Conservation (phyloP, 1,140 invertebrate genomes). For the Drosophila varians region DNA sequence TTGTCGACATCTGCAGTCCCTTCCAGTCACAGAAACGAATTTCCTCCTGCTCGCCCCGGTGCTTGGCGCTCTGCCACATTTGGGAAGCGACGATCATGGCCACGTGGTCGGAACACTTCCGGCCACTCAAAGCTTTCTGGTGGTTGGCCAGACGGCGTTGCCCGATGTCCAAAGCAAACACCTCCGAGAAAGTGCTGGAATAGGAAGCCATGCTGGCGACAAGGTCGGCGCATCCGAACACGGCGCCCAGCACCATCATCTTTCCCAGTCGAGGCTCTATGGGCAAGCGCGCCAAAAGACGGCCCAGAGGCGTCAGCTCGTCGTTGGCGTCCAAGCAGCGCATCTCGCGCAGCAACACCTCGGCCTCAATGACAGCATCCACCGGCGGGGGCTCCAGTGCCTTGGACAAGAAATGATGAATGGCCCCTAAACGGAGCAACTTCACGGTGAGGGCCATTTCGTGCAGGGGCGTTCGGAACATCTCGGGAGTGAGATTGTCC, state of each 20-base stretch:
- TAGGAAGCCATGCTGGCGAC: constrained; percentile 97
- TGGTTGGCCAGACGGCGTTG: constrained; percentile 88
- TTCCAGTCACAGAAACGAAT: constrained; percentile 95
- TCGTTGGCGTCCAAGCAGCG: constrained; percentile 94
- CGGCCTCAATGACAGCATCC: constrained; percentile 96
- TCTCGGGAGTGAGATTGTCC: constrained; percentile 96
- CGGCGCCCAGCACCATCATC: constrained; percentile 96
- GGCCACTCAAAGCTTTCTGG: constrained; percentile 93
- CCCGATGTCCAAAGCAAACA: constrained; percentile 90
- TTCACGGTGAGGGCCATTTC: constrained; percentile 92
- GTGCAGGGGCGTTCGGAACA: constrained; percentile 97
- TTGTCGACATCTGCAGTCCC: constrained; percentile 93
- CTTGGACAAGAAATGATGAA: constrained; percentile 96
- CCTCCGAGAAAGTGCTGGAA: constrained; percentile 95
- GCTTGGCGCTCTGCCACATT: constrained; percentile 92
- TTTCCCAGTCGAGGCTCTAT: constrained; percentile 97
- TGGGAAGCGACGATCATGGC: constrained; percentile 96
- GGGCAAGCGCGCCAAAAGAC: constrained; percentile 95
- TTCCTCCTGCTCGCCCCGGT: constrained; percentile 91
- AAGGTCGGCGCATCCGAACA: constrained; percentile 94
- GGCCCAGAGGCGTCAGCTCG: constrained; percentile 94
- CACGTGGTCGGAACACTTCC: constrained; percentile 96
- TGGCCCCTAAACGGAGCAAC: constrained; percentile 93
- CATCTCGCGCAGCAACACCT: constrained; percentile 90
- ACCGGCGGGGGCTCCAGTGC: constrained; percentile 97